Evolutionary conservation across 2,888 invertebrate genomes (phyloP).

Genomic region (Dicyrtoma fusca): DNA sequence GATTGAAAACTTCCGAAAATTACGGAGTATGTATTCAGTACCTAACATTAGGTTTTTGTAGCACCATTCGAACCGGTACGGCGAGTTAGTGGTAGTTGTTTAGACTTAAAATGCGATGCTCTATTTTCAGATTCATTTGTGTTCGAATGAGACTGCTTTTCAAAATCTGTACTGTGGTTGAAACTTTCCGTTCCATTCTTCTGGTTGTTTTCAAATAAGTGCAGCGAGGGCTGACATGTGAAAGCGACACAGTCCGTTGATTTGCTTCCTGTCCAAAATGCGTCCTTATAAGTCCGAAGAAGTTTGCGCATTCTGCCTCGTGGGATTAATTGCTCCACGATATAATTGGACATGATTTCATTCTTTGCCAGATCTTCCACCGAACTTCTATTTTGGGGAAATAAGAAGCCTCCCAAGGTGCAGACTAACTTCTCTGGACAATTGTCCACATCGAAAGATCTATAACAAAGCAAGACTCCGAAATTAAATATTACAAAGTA

Average conservation of each 20-base stretch:
- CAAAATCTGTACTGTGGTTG: neutral
- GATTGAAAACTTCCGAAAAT: too few relatives aligned
- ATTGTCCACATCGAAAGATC: conserved; percentile 52
- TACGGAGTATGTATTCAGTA: too few relatives aligned
- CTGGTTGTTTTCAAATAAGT: too few relatives aligned
- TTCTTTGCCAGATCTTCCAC: conserved; percentile 41
- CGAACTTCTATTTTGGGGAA: conserved; percentile 37
- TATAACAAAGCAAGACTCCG: conserved; percentile 26
- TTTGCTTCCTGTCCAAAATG: conserved; percentile 50
- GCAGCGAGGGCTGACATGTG: conserved; percentile 45
- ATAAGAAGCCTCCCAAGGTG: conserved; percentile 46
- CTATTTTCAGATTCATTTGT: too few relatives aligned
- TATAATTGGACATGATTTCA: conserved; percentile 42
- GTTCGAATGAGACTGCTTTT: neutral
- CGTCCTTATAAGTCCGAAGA: conserved; percentile 44
- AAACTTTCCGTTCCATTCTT: too few relatives aligned
- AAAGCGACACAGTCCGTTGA: conserved; percentile 38
- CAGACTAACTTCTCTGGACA: conserved; percentile 53
- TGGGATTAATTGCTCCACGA: conserved; percentile 51
- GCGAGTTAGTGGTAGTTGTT: too few relatives aligned
- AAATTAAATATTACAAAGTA: too few relatives aligned
- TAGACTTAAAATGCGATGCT: too few relatives aligned
- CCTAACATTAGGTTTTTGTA: too few relatives aligned
- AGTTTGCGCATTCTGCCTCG: conserved; percentile 45
- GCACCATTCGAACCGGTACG: too few relatives aligned